Evolutionary conservation across 2,888 invertebrate genomes (phyloP).

Genomic region (Beris chalybata): DNA sequence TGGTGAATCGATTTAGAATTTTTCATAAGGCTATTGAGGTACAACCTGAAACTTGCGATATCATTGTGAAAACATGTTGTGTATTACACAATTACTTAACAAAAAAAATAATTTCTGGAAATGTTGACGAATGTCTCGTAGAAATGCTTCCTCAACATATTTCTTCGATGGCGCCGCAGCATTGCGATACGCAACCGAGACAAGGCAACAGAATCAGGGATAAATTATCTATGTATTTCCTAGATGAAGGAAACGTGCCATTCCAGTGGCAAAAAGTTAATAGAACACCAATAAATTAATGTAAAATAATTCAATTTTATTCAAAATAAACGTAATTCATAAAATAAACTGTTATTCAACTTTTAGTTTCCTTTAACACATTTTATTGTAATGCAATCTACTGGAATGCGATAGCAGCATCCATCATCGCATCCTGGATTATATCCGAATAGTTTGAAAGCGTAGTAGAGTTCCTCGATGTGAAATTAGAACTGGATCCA

Average conservation of each 20-base stretch:
- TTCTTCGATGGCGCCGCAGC: not conserved
- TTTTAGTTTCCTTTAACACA: too few species aligned
- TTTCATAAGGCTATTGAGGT: constrained; percentile 15
- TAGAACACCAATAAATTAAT: not conserved
- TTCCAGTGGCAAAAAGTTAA: not conserved
- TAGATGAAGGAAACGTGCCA: too few species aligned
- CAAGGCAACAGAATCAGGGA: too few species aligned
- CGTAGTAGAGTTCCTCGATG: not conserved
- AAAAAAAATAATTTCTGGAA: not conserved
- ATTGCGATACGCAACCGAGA: not conserved
- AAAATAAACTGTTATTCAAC: too few species aligned
- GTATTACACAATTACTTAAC: constrained; percentile 17
- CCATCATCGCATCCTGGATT: not conserved
- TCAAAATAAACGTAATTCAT: too few species aligned
- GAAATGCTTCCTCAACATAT: not conserved
- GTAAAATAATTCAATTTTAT: too few species aligned
- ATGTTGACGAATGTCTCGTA: too few species aligned
- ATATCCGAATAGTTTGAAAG: not conserved
- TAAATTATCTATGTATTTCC: too few species aligned
- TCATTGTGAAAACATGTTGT: constrained; percentile 2
- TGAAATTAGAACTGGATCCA: not conserved
- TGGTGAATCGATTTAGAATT: constrained; percentile 9
- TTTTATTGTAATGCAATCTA: too few species aligned
- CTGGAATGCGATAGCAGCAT: too few species aligned
- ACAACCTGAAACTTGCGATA: not conserved